Evolutionary conservation across 2,888 invertebrate genomes (phyloP), one percentile per base, ranked within the genome.

Genomic region (Habroteleia sp.): DNA sequence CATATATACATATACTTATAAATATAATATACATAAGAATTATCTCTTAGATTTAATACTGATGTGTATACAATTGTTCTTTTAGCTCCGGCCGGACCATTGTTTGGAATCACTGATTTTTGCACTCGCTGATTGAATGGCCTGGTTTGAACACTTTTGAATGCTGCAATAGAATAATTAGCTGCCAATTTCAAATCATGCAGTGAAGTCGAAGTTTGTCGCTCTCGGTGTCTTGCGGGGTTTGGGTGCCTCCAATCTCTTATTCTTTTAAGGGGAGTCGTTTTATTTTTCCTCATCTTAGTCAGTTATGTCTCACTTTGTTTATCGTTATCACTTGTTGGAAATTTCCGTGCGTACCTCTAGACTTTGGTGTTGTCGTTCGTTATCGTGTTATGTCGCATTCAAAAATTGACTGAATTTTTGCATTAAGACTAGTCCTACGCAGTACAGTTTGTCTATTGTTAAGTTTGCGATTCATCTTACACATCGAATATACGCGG

Each of bases 391-490:
- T 80, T 82, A 79, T 80, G 79, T 84, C 80, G 81, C 79, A 78
- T 80, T 83, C 83, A 79, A 82, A 58, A 85, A 87, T 86, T 87
- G 87, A 86, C 87, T 84, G 81, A 84, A 83, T n/a, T n/a, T 78
- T 80, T 78, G 79, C 78, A 77, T 81, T 77, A 75, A 50, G 44
- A 58, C 33, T 56, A 41, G 31, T 33, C 6, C 50, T 52, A 52
- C 56, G 56, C 42, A 31, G 20, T 58, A 31, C 42, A 33, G 41
- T 8, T 42, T 41, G 20, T 10, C 17, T 58, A 52, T 52, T 37
- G 50, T 25, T 52, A 52, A 13, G 35, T 37, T 5, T 37, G 48
- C 33, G 50, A 25, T 52, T 20, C 37, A 23, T 10, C 23, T 35
- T 17, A 35, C 14, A 52, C 35, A 52, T 13, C 25, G n/a, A 29